These are phyloP conservation scores for Melolontha melolontha DNA, from an alignment of 2,888 invertebrate genomes.

Conservation along the genomic window DNA sequence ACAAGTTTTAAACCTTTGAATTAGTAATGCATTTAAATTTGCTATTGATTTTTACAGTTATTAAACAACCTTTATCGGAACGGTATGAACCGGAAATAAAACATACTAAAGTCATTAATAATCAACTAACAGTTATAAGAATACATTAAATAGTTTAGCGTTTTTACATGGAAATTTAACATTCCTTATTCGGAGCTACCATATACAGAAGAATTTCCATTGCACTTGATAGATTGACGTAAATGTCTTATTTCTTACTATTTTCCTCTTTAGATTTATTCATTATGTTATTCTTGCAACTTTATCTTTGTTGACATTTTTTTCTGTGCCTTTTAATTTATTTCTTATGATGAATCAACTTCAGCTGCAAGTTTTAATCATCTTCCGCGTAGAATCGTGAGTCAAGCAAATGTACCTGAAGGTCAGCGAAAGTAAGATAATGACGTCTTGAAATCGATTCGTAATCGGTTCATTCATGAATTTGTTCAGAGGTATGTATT, in stretches of 20 bases:
- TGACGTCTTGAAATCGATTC: constrained; percentile 11
- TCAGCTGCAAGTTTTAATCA: constrained; percentile 30
- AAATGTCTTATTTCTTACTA: constrained; percentile 10
- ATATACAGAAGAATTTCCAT: constrained; percentile 25
- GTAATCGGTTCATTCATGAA: constrained; percentile 27
- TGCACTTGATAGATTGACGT: constrained; percentile 5
- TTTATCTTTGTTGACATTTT: constrained; percentile 7
- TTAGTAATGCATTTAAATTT: constrained; percentile 16
- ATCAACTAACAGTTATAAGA: constrained; percentile 21
- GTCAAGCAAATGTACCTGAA: constrained; percentile 28
- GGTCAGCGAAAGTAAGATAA: constrained; percentile 33
- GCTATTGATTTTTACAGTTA: constrained; percentile 30
- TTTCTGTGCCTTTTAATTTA: not conserved
- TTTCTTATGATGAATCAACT: constrained; percentile 33
- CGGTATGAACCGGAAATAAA: constrained; percentile 35
- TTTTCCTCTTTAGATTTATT: not conserved
- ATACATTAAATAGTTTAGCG: constrained; percentile 22
- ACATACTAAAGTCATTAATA: constrained; percentile 24
- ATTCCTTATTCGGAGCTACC: constrained; percentile 18
- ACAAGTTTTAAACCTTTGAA: constrained; percentile 13
- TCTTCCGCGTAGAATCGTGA: constrained; percentile 39
- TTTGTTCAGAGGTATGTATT: not conserved
- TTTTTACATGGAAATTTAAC: constrained; percentile 29
- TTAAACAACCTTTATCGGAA: constrained; percentile 23
- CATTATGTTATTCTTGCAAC: not conserved